phyloP scores from a whole-genome alignment of 2,113 vertebrate genomes.

The Euleptes europaea region DNA sequence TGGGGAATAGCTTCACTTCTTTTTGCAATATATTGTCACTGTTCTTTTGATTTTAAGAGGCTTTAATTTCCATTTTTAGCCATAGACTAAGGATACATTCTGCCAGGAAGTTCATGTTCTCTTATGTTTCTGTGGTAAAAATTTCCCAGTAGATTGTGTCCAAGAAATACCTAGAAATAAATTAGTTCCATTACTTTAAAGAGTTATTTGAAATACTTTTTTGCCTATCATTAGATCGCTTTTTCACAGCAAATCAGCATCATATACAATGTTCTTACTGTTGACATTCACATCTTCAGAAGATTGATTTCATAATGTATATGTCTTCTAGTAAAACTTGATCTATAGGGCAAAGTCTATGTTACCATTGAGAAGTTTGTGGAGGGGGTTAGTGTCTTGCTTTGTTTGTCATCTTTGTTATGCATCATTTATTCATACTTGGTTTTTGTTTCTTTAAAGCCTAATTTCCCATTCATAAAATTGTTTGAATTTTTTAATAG shows the following conservation, averaged over 20 bases:
- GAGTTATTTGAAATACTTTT: constrained; percentile 49
- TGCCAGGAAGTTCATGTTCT: neutral
- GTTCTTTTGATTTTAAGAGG: constrained; percentile 64
- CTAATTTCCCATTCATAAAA: constrained; percentile 40
- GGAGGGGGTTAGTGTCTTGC: neutral
- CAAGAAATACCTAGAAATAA: constrained; percentile 31
- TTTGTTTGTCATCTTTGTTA: constrained; percentile 31
- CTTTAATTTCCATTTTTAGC: constrained; percentile 66
- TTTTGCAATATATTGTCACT: constrained; percentile 57
- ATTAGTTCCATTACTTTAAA: constrained; percentile 52
- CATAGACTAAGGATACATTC: constrained; percentile 22
- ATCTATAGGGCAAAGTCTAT: constrained; percentile 24
- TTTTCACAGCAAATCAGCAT: constrained; percentile 37
- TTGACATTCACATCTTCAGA: constrained; percentile 26
- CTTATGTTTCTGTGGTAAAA: neutral
- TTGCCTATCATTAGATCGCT: neutral
- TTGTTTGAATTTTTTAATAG: neutral
- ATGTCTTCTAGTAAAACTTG: constrained; percentile 30
- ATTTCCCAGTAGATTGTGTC: neutral
- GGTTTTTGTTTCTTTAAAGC: constrained; percentile 25
- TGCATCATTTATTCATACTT: constrained; percentile 33
- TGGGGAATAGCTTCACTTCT: constrained; percentile 64
- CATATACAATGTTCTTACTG: neutral
- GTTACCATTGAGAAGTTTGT: constrained; percentile 17
- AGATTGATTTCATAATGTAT: constrained; percentile 13